These are phyloP conservation scores for Lordiphosa mommai DNA, from an alignment of 1,140 invertebrate species.

Conservation along the genomic window DNA sequence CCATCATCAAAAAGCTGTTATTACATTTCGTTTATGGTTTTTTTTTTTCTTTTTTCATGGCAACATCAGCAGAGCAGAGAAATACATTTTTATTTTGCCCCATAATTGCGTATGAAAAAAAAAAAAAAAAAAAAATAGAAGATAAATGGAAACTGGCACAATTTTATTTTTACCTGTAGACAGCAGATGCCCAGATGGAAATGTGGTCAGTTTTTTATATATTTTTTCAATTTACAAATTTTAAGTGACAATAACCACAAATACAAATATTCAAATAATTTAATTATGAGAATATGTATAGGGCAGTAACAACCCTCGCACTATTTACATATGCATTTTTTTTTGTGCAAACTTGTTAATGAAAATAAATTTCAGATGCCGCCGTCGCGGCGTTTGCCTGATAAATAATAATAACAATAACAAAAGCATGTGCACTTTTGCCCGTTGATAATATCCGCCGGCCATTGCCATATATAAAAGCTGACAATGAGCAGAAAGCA, in stretches of 20 bases:
- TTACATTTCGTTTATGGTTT: constrained; percentile 28
- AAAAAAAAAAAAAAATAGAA: not conserved
- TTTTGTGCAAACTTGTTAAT: constrained; percentile 58
- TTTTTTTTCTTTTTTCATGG: not conserved
- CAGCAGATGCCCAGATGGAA: too few relatives aligned
- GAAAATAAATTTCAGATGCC: constrained; percentile 65
- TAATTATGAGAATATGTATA: not conserved
- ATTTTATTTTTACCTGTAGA: too few relatives aligned
- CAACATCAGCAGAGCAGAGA: too few relatives aligned
- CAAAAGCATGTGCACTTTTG: constrained; percentile 29
- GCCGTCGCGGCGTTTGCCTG: constrained; percentile 33
- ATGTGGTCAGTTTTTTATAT: too few relatives aligned
- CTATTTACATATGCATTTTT: constrained; percentile 1
- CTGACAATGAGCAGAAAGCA: constrained; percentile 44
- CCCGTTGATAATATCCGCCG: constrained; percentile 61
- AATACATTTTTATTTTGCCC: constrained; percentile 1
- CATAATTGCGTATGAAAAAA: constrained; percentile 31
- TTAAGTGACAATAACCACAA: too few relatives aligned
- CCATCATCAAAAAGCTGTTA: constrained; percentile 18
- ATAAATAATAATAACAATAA: constrained; percentile 68
- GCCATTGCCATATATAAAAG: constrained; percentile 50
- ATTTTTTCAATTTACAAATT: too few relatives aligned
- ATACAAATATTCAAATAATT: too few relatives aligned
- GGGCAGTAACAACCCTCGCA: too few relatives aligned
- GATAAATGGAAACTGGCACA: not conserved